Evolutionary conservation across 2,113 vertebrate species (phyloP).

Genomic region (Xenopus laevis): DNA sequence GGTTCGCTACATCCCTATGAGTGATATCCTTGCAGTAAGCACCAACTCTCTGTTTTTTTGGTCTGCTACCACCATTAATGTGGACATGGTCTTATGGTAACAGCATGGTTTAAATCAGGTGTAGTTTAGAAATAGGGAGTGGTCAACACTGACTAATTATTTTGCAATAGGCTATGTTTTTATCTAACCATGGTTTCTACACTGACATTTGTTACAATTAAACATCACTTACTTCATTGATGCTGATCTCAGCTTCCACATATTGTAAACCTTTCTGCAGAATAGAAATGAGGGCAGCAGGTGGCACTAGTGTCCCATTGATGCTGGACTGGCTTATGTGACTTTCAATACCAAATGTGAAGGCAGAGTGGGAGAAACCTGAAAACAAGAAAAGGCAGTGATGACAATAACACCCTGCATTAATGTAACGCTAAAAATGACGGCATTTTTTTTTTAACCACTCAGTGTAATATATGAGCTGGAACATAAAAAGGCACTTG

Average conservation of each 20-base stretch:
- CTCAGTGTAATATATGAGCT: not conserved
- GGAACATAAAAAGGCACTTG: not conserved
- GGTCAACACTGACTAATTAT: too few relatives aligned
- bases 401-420: slow-evolving; percentile 37
- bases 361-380: slow-evolving; percentile 96
- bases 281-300: slow-evolving; percentile 93
- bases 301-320: slow-evolving; percentile 94
- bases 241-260: slow-evolving; percentile 97
- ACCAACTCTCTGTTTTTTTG: too few relatives aligned
- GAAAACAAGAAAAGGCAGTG: slow-evolving; percentile 55
- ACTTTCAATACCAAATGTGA: slow-evolving; percentile 95
- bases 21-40: too few relatives aligned
- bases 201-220: fast-evolving
- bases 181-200: not conserved
- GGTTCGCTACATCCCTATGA: too few relatives aligned
- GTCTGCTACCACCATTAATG: too few relatives aligned
- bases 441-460: not conserved
- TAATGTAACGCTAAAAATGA: not conserved
- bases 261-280: slow-evolving; percentile 97
- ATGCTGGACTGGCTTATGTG: slow-evolving; percentile 98
- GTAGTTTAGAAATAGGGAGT: too few relatives aligned
- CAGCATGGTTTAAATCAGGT: too few relatives aligned
- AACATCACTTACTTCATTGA: slow-evolving; percentile 80
- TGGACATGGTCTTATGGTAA: too few relatives aligned
- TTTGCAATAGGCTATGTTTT: too few relatives aligned